Base-by-base conservation (phyloP, 2,888 invertebrate species). In the Drosophila colorata region DNA sequence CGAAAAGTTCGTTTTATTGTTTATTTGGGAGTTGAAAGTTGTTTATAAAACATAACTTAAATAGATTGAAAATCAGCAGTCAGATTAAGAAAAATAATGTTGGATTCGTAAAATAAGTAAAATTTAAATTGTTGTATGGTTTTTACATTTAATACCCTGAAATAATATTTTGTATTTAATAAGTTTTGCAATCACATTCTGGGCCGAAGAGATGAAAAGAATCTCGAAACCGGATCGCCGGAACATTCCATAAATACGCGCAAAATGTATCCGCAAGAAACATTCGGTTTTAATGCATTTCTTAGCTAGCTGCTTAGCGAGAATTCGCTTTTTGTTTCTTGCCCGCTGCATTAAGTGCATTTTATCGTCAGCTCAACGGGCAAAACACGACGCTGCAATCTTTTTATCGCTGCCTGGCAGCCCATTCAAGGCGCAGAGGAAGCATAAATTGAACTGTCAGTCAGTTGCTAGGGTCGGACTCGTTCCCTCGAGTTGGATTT, bases 381-480 rank as follows among this genome's bases (percentile, higher is more conserved):
- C 69, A 37, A 68, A 80, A 85, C 77, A 79, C 66, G 68, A 71
- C n/a, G 74, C 80, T 75, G 72, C 74, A 83, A 89, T 89, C 88
- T 84, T 78, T 83, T 87, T 87, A 87, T 88, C 75, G 79, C 66
- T 49, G 74, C 52, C 59, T 53, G 69, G 69, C 74, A 69, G 80
- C 67, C 76, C 80, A 74, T 77, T 74, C 67, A 69, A 66, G 78
- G 67, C 60, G 63, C 69, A 71, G 80, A 87, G 85, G 86, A 85
- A 87, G 85, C 89, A 85, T 85, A 85, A 85, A 85, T 85, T 85
- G 85, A 87, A 89, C 85, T 85, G 85, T 89, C 85, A 85, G 84
- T 85, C 89, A 79, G 78, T 52, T 48, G 58, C 47, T 40, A 38
- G 44, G 56, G 61, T 57, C 59, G 49, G 44, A 44, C 65, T 38